Percentiles rank a stretch among this genome's conserved stretches.
Evolutionary conservation across 2,888 invertebrate species (phyloP).

Genomic region (Tolmerus cingulatus): DNA sequence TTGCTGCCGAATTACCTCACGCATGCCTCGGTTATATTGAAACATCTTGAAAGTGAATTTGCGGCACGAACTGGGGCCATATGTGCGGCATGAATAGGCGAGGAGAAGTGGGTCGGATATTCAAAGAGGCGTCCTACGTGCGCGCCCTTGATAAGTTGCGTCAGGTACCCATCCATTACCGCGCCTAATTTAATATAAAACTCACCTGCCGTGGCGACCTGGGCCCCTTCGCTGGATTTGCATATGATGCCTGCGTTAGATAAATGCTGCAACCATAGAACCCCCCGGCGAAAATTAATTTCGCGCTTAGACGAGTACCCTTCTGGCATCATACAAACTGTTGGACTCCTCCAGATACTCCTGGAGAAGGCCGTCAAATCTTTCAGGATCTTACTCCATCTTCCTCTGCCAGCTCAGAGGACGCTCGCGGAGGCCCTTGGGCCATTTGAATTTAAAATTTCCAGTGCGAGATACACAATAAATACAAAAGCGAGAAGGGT

Average conservation of each 20-base stretch:
- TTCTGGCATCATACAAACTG: neutral
- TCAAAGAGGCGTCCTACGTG: neutral
- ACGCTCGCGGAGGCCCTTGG: neutral
- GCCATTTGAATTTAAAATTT: neutral
- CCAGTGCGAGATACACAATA: neutral
- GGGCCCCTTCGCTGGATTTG: neutral
- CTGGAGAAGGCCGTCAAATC: neutral
- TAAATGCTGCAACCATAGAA: neutral
- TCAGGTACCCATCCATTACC: neutral
- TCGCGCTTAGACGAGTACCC: neutral
- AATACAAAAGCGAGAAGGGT: neutral
- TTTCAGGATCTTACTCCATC: neutral
- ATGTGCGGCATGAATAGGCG: neutral
- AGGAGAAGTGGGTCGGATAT: neutral
- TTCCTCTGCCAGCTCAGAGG: neutral
- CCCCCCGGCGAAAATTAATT: neutral
- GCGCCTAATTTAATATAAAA: neutral
- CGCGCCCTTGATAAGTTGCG: neutral
- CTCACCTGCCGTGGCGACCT: neutral
- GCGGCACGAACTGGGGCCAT: conserved; percentile 6
- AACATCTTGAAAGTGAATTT: conserved; percentile 20
- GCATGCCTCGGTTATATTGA: conserved; percentile 20
- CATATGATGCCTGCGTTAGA: neutral
- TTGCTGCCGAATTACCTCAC: conserved; percentile 1
- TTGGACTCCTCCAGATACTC: neutral